Percentiles rank a stretch among this genome's conserved stretches.
Conservation (phyloP, 2,888 invertebrate genomes). For the Dryobotodes eremita region DNA sequence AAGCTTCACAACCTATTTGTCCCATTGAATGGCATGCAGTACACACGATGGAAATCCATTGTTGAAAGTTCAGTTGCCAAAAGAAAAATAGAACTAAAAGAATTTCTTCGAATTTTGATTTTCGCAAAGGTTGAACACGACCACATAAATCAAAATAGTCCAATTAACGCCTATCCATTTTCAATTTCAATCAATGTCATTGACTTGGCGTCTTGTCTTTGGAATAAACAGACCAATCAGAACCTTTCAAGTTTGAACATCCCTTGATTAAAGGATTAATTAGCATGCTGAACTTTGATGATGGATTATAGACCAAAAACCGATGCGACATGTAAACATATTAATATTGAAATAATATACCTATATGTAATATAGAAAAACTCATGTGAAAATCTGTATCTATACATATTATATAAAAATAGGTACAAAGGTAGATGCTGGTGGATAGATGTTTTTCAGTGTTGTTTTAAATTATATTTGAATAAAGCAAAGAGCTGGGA, state of each 20-base stretch:
- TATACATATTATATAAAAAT: background rate
- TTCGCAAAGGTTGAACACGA: background rate
- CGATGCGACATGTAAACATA: background rate
- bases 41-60: background rate
- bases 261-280: constrained; percentile 9
- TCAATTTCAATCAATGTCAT: background rate
- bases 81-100: background rate
- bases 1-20: constrained; percentile 16
- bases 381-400: background rate
- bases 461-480: background rate
- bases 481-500: background rate
- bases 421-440: too few relatives aligned
- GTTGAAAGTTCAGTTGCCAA: background rate
- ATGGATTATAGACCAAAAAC: background rate
- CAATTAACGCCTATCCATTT: background rate
- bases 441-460: background rate
- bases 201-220: constrained; percentile 1
- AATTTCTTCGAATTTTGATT: background rate
- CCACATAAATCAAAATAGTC: too few relatives aligned
- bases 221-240: constrained; percentile 15
- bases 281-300: background rate
- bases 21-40: constrained; percentile 4
- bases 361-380: too few relatives aligned
- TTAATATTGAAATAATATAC: background rate
- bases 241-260: background rate